These are phyloP conservation scores for Papilio polytes DNA, from an alignment of 1,140 invertebrate species.

Conservation along the genomic window DNA sequence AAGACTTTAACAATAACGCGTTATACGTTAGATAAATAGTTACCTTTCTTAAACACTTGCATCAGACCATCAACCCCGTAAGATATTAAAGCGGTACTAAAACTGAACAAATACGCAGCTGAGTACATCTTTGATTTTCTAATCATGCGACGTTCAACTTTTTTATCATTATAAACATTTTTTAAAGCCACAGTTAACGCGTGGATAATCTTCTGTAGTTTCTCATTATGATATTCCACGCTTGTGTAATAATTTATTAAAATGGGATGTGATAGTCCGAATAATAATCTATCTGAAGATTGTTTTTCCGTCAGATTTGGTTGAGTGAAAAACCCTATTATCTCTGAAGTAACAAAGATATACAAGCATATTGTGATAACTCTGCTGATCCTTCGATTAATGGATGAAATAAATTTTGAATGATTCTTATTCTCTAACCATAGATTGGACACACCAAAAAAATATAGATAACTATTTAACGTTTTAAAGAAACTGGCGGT, in stretches of 20 bases:
- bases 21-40: neutral
- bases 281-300: slow-evolving; percentile 18
- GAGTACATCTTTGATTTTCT: slow-evolving; percentile 41
- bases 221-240: slow-evolving; percentile 35
- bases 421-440: neutral
- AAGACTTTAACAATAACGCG: neutral
- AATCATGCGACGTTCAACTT: slow-evolving; percentile 43
- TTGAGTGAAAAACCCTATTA: slow-evolving; percentile 23
- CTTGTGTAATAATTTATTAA: slow-evolving; percentile 38
- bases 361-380: slow-evolving; percentile 12
- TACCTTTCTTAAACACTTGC: slow-evolving; percentile 40
- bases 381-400: neutral
- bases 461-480: neutral
- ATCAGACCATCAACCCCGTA: slow-evolving; percentile 40
- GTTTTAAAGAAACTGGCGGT: slow-evolving; percentile 2
- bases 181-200: slow-evolving; percentile 37
- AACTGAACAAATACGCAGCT: slow-evolving; percentile 30
- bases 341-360: slow-evolving; percentile 1
- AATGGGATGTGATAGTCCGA: slow-evolving; percentile 33
- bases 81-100: slow-evolving; percentile 35
- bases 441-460: slow-evolving; percentile 2
- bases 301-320: slow-evolving; percentile 23
- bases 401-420: neutral
- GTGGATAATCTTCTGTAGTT: slow-evolving; percentile 35
- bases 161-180: slow-evolving; percentile 41